Conservation (phyloP, 2,797 vertebrate genomes). For the Urocyon cinereoargenteus region DNA sequence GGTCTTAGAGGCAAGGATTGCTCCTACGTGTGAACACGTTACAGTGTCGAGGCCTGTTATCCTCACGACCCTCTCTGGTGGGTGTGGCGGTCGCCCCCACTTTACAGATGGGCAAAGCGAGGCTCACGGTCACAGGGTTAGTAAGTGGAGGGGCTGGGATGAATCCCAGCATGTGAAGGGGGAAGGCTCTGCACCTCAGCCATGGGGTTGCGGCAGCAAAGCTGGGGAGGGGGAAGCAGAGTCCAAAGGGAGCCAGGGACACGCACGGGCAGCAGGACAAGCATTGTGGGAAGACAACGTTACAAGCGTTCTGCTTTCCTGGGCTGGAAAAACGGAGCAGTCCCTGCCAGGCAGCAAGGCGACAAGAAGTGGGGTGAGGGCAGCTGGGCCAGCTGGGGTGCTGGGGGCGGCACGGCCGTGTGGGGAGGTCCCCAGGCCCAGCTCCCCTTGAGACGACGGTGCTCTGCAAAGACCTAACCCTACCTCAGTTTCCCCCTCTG, state of each 20-base stretch:
- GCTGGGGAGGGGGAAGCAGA: background rate
- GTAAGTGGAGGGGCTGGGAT: background rate
- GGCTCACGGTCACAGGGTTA: background rate
- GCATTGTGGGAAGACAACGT: background rate
- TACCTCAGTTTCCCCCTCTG: background rate
- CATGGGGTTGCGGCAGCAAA: background rate
- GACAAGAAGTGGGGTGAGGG: conserved; percentile 59
- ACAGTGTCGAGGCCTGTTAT: background rate
- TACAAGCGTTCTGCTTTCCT: background rate
- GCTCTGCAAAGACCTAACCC: background rate
- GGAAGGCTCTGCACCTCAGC: background rate
- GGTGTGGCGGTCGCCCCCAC: too few relatives aligned
- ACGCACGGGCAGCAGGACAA: background rate
- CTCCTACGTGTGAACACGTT: background rate
- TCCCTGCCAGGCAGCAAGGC: conserved; percentile 51
- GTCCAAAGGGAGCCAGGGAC: background rate
- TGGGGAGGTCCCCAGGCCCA: background rate
- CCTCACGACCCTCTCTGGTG: background rate
- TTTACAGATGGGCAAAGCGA: background rate
- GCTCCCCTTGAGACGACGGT: background rate
- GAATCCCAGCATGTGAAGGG: background rate
- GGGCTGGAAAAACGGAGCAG: background rate
- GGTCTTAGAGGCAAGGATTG: background rate
- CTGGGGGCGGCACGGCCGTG: accelerated
- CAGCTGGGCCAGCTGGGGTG: background rate